Evolutionary conservation across 2,797 vertebrate species (phyloP).

Genomic region (Sebastes variabilis): DNA sequence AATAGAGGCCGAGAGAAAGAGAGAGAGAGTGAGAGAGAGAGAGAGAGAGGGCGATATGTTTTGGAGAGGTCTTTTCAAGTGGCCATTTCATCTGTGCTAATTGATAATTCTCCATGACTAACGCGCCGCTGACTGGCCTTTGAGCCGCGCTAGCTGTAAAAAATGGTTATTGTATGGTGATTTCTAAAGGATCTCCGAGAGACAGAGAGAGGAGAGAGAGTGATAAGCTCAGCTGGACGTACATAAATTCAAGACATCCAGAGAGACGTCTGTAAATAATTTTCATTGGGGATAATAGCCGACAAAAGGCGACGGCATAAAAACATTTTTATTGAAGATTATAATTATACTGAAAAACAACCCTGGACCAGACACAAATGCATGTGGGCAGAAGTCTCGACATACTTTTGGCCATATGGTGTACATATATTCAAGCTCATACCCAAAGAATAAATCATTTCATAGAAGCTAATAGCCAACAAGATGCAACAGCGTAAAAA

Average conservation of each 20-base stretch:
- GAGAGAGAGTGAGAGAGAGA: slow-evolving; percentile 18
- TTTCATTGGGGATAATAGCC: slow-evolving; percentile 28
- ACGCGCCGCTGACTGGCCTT: slow-evolving; percentile 70
- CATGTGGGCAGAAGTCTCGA: background rate
- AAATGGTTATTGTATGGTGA: slow-evolving; percentile 68
- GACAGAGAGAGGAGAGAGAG: slow-evolving; percentile 34
- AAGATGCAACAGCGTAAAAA: background rate
- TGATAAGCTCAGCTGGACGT: slow-evolving; percentile 48
- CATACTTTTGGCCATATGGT: background rate
- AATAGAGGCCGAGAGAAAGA: slow-evolving; percentile 41
- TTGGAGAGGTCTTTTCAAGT: slow-evolving; percentile 78
- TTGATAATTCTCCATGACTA: slow-evolving; percentile 80
- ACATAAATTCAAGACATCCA: slow-evolving; percentile 33
- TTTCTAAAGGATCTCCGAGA: slow-evolving; percentile 66
- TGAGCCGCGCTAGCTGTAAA: slow-evolving; percentile 65
- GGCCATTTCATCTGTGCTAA: slow-evolving; percentile 80
- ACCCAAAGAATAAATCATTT: background rate
- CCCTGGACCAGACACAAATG: background rate
- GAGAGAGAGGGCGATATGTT: slow-evolving; percentile 61
- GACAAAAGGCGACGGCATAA: background rate
- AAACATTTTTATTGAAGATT: background rate
- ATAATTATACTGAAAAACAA: background rate
- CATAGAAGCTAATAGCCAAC: background rate
- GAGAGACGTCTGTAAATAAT: slow-evolving; percentile 45
- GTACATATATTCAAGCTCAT: background rate